These are phyloP conservation scores for Antennarius striatus DNA, from an alignment of 2,113 vertebrate genomes.

Conservation along the genomic window DNA sequence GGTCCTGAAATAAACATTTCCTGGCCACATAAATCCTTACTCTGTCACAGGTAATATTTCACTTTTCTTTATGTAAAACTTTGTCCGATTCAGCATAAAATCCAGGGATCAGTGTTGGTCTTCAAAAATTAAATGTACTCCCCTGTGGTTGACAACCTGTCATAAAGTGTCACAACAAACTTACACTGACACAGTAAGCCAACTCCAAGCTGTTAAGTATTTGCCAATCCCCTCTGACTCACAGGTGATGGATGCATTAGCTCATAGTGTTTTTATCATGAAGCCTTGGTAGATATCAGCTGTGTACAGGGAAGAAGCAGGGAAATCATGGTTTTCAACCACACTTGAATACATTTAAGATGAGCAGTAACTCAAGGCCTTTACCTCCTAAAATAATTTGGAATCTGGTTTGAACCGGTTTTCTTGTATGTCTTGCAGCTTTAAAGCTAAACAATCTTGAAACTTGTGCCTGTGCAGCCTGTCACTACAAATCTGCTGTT, in stretches of 20 bases:
- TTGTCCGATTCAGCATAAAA: slow-evolving; percentile 2
- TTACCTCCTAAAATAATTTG: background rate
- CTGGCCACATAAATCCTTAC: no score
- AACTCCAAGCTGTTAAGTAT: slow-evolving; percentile 27
- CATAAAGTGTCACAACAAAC: slow-evolving; percentile 32
- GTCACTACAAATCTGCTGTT: slow-evolving; percentile 69
- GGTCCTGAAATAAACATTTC: no score
- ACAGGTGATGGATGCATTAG: background rate
- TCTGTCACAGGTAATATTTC: no score
- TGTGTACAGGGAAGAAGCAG: background rate
- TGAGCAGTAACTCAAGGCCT: background rate
- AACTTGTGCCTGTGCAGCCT: slow-evolving; percentile 64
- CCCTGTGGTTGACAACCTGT: slow-evolving; percentile 31
- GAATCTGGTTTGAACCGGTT: slow-evolving; percentile 46
- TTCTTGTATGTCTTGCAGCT: slow-evolving; percentile 38
- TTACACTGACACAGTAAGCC: slow-evolving; percentile 21
- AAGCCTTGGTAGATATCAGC: background rate
- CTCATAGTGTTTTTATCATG: slow-evolving; percentile 19
- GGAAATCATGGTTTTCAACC: background rate
- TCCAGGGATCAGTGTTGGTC: background rate
- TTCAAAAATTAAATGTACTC: slow-evolving; percentile 3
- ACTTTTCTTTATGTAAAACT: background rate
- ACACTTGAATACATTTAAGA: background rate
- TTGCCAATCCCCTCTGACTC: background rate
- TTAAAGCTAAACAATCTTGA: slow-evolving; percentile 50